A percentile compares a stretch with the other conserved stretches of the same genome.
Evolutionary conservation across 2,888 invertebrate genomes (phyloP).

Genomic region (Epistrophe eligans): DNA sequence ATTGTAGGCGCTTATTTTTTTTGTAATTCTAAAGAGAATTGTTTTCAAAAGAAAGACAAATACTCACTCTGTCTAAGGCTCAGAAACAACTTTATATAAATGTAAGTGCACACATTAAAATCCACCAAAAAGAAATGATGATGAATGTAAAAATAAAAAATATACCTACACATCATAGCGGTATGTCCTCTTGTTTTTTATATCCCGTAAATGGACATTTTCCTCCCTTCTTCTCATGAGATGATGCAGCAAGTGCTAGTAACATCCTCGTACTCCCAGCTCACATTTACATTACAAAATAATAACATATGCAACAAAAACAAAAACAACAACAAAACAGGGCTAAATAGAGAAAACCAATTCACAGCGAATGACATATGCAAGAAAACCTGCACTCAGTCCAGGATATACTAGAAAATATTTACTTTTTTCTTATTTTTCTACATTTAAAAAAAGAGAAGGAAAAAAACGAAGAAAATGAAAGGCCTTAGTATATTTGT

Average conservation of each 20-base stretch:
- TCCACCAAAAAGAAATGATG: slow-evolving; percentile 17
- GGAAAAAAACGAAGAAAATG: neutral
- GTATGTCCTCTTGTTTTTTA: slow-evolving; percentile 8
- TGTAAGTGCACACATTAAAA: slow-evolving; percentile 54
- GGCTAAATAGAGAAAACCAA: slow-evolving; percentile 52
- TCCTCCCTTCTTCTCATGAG: neutral
- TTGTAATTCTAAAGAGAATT: slow-evolving; percentile 3
- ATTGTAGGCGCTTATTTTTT: neutral
- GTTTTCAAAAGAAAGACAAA: slow-evolving; percentile 37
- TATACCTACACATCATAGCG: no score
- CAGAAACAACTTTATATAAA: slow-evolving; percentile 45
- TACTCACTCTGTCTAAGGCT: slow-evolving; percentile 3
- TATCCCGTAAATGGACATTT: slow-evolving; percentile 53
- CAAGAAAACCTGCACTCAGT: slow-evolving; percentile 40
- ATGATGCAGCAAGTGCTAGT: slow-evolving; percentile 49
- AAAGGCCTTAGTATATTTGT: slow-evolving; percentile 21
- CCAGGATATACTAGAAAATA: slow-evolving; percentile 40
- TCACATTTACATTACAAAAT: slow-evolving; percentile 60
- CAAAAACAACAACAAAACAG: slow-evolving; percentile 1
- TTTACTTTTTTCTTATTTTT: slow-evolving; percentile 61
- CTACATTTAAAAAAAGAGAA: slow-evolving; percentile 9
- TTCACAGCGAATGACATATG: slow-evolving; percentile 61
- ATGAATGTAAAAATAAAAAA: neutral
- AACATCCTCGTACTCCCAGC: slow-evolving; percentile 51
- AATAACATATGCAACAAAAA: slow-evolving; percentile 47